phyloP scores from a whole-genome alignment of 2,797 vertebrate species.

The Centropyge bicolor region DNA sequence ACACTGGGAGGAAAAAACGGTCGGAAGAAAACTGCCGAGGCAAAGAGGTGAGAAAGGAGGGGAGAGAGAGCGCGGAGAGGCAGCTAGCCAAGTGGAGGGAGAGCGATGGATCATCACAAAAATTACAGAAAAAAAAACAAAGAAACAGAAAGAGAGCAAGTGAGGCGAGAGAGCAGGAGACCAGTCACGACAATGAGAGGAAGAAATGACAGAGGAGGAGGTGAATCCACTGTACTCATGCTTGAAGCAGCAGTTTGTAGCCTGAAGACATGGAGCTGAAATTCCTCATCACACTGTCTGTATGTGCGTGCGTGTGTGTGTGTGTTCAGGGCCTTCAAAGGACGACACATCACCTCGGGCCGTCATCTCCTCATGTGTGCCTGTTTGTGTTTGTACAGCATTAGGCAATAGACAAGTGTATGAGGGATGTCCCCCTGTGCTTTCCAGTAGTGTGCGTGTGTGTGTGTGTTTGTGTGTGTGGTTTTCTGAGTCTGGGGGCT shows the following conservation, averaged over 20 bases:
- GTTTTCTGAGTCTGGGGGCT: conserved; percentile 31
- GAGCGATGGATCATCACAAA: not conserved
- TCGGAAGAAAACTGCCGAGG: conserved; percentile 6
- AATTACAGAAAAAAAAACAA: not conserved
- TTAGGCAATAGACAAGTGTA: conserved; percentile 27
- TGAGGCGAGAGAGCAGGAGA: not conserved
- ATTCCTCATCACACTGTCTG: conserved; percentile 19
- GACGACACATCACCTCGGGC: conserved; percentile 41
- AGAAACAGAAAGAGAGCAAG: not conserved
- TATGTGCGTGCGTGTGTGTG: conserved; percentile 17
- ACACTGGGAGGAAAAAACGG: conserved; percentile 6
- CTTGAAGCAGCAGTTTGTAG: conserved; percentile 26
- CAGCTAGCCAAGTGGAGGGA: conserved; percentile 3
- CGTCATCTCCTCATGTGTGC: conserved; percentile 45
- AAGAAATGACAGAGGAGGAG: conserved; percentile 12
- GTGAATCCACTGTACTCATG: conserved; percentile 34
- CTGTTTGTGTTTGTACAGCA: conserved; percentile 38
- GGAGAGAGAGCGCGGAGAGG: not conserved
- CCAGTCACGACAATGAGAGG: not conserved
- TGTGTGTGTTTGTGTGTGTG: conserved; percentile 16
- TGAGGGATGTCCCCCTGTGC: conserved; percentile 24
- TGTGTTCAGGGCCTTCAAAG: conserved; percentile 51
- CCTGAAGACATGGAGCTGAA: conserved; percentile 36
- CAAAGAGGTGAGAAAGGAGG: conserved; percentile 14
- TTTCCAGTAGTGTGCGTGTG: conserved; percentile 10